Evolutionary conservation across 2,888 invertebrate genomes (phyloP).

Genomic region (Mongoloraphidia duomilia): DNA sequence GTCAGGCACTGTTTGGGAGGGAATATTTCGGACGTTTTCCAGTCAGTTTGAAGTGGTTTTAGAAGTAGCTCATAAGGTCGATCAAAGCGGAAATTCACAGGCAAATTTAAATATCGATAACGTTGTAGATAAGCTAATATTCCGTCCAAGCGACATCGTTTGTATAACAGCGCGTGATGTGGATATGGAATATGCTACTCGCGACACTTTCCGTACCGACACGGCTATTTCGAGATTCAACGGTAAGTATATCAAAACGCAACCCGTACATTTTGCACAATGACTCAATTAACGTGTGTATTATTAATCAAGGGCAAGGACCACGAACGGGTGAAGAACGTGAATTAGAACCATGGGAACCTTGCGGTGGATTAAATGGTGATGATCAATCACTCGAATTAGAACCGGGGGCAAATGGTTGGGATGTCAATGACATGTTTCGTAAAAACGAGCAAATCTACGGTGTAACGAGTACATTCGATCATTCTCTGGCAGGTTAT

Average conservation of each 20-base stretch:
- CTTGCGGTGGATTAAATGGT: slow-evolving; percentile 39
- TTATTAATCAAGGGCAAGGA: slow-evolving; percentile 1
- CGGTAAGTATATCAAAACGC: slow-evolving; percentile 33
- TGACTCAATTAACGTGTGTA: too few species aligned
- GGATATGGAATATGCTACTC: slow-evolving; percentile 78
- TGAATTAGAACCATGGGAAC: slow-evolving; percentile 84
- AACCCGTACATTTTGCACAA: too few species aligned
- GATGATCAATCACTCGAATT: slow-evolving; percentile 49
- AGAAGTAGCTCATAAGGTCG: slow-evolving; percentile 71
- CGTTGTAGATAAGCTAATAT: slow-evolving; percentile 65
- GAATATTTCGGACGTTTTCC: slow-evolving; percentile 80
- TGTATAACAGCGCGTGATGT: slow-evolving; percentile 70
- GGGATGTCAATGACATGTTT: slow-evolving; percentile 97
- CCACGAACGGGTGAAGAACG: slow-evolving; percentile 45
- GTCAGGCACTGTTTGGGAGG: slow-evolving; percentile 76
- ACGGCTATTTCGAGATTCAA: slow-evolving; percentile 79
- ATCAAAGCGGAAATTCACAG: slow-evolving; percentile 13
- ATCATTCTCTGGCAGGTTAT: slow-evolving; percentile 81
- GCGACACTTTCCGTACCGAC: slow-evolving; percentile 81
- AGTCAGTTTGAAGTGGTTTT: slow-evolving; percentile 74
- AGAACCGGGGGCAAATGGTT: slow-evolving; percentile 75
- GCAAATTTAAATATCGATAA: slow-evolving; percentile 47
- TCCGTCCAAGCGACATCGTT: slow-evolving; percentile 72
- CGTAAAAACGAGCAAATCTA: slow-evolving; percentile 81
- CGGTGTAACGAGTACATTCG: slow-evolving; percentile 85